Evolutionary conservation across 1,140 invertebrate species (phyloP), one percentile per base, ranked within the genome.

Genomic region (Ips nitidus): DNA sequence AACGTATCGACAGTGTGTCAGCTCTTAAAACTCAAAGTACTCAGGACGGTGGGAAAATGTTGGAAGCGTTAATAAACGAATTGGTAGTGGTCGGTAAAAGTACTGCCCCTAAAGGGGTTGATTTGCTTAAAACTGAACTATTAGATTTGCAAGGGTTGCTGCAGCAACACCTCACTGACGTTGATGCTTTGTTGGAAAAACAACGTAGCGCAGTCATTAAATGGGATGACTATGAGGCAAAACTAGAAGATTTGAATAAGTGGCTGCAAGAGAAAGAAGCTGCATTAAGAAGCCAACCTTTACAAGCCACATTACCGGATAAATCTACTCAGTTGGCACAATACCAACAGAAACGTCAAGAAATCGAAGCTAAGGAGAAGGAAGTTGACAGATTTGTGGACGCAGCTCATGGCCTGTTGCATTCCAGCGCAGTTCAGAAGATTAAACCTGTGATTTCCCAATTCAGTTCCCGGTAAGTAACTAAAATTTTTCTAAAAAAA

Each of bases 331-430:
- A 92, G 74, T 81, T 95, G n/a, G 84, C 89, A 66, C 84, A 83
- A 43, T 90, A 92, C 68, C 88, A 89, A 71, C 86, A 89, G 22
- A 86, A 91, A 73, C 85, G 91, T n/a, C 89, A 94, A 69, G 81
- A 86, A 42, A 88, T 97, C 64, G 80, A 89, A 42, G 85, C 85
- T 37, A 90, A 92, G 76, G 94, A 96, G 80, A 87, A 86, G 72
- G 86, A 89, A 76, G 90, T 98, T 67, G 95, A 98, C 81, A 84
- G 87, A 40, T 97, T 98, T 80, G 88, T 94, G 6, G 95, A 98
- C 81, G 89, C 90, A 73, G 93, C 92, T n/a, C 94, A 97, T 78
- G 87, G 87, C 39, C 82, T 98, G 56, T 85, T 96, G 1, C 91
- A 95, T 78, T 84, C 88, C 1, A 94, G 92, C 80, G 89, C 89